Base-by-base conservation (phyloP, 2,797 vertebrate species). In the Molossus alvarezi region DNA sequence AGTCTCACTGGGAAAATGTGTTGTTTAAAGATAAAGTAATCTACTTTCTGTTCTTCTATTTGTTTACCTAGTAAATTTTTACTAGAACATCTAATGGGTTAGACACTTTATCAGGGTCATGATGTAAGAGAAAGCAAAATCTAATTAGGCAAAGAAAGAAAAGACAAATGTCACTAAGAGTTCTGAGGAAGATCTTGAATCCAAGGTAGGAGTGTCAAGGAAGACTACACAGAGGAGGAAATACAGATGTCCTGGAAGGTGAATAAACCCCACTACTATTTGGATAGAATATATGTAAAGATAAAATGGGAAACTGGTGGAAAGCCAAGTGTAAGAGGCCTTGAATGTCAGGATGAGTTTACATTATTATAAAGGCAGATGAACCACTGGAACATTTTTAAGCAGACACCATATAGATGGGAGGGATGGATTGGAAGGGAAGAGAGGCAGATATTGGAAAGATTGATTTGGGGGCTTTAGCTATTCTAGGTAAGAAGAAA, bases 361-460 rank as follows among this genome's bases (percentile, higher is more conserved):
- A 48, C 4, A 48, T 48, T 67, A 13, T 20, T 10, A 17, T 14
- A 11, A 80, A 87, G 33, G 51, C 82, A 91, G 33, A 76, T 71
- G 57, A 92, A 76, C 62, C 23, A 53, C 17, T 83, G 69, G 69
- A 67, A 72, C 33, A 90, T 0, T 77, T 92, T 90, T 85, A 67
- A 93, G 13, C 58, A 60, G 25, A 41, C 51, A 41, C 51, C 37
- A 23, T 77, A 87, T 25, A 82, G 60, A 64, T 86, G n/a, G 55
- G 65, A 33, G n/a, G n/a, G 14, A 67, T 72, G 14, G 72, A 33
- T 64, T 84, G 18, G 87, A 87, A 75, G 55, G 55, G 33, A 57
- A 88, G 85, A 89, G 58, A 79, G 27, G 60, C 48, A 95, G 80
- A 25, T 12, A n/a, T 71, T 88, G 18, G 67, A 67, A 95, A 83